Evolutionary conservation across 2,888 invertebrate genomes (phyloP), one percentile per base, ranked within the genome.

Genomic region (Corbicula japonica): DNA sequence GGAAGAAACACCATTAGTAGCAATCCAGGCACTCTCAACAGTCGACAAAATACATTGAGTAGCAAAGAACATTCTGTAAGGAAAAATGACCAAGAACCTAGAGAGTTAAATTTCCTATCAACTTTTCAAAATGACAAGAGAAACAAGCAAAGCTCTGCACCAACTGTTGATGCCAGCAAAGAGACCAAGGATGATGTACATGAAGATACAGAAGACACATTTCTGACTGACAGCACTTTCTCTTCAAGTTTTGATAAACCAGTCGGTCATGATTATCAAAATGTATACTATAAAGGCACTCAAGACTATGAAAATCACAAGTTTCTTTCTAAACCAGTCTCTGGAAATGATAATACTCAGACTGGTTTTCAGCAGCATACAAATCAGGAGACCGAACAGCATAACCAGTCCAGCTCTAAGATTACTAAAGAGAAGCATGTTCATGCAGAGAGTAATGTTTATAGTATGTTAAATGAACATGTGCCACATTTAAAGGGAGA

Each of bases 401-500:
- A 12, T 1, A 58, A 58, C 58, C 58, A 58, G 34, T 21, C 50
- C 15, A 60, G 6, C 15, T 23, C 32, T 6, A 60, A 56, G 32
- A 32, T 35, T 8, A 8, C 34, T 54, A 54, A 34, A 26, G 41
- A 21, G 12, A 71, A 62, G 26, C 54, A 62, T 54, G 62, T 54
- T 38, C 46, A 30, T 28, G 60, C 50, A 23, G 61, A 60, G 50
- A 41, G 38, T 18, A 48, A 72, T 62, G 71, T 62, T 26, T 72
- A 72, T 41, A 72, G 62, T 26, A 12, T 62, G 21, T 54, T 72
- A 10, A 41, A 72, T 54, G 71, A 72, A 30, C 61, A 61, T 18
- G 38, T 50, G 0, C n/a, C 12, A 2, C 34, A 18, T 32, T 12
- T 35, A 1, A 52, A 52, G 18, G 54, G 30, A 32, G 32, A 21